A percentile compares a stretch with the other conserved stretches of the same genome.
These are phyloP conservation scores for Nannoperca australis DNA, from an alignment of 2,797 vertebrate genomes.

Conservation along the genomic window DNA sequence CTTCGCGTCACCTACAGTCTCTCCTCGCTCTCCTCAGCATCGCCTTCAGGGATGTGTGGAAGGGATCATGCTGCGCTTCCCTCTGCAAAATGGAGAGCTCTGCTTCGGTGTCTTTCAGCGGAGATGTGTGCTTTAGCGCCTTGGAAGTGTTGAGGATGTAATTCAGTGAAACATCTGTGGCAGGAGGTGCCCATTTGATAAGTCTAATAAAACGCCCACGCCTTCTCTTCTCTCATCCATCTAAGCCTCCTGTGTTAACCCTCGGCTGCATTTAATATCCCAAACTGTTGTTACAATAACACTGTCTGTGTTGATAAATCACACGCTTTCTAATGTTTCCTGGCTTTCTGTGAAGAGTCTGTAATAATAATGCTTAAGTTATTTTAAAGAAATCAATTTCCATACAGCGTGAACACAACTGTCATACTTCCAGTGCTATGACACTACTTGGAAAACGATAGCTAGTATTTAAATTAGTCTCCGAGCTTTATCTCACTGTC, in stretches of 20 bases:
- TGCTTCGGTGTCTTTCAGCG: slow-evolving; percentile 17
- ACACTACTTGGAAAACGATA: slow-evolving; percentile 46
- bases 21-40: slow-evolving; percentile 1
- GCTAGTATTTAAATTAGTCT: slow-evolving; percentile 50
- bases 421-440: slow-evolving; percentile 31
- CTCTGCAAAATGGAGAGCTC: slow-evolving; percentile 41
- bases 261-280: slow-evolving; percentile 22
- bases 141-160: slow-evolving; percentile 42
- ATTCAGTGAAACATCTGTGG: slow-evolving; percentile 51
- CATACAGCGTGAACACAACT: slow-evolving; percentile 20
- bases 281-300: slow-evolving; percentile 1
- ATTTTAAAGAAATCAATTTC: slow-evolving; percentile 33
- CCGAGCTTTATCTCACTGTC: slow-evolving; percentile 46
- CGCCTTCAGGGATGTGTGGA: slow-evolving; percentile 7
- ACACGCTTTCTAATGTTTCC: neutral
- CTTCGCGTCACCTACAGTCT: slow-evolving; percentile 48
- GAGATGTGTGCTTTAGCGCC: slow-evolving; percentile 11
- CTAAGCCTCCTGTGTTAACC: slow-evolving; percentile 25
- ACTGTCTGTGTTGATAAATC: slow-evolving; percentile 17
- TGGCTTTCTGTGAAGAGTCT: slow-evolving; percentile 6
- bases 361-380: slow-evolving; percentile 9
- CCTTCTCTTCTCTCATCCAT: slow-evolving; percentile 22
- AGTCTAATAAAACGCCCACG: slow-evolving; percentile 50
- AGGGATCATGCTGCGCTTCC: slow-evolving; percentile 21
- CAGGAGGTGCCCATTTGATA: slow-evolving; percentile 47